Evolutionary conservation across 1,140 invertebrate species (phyloP), one percentile per base, ranked within the genome.

Genomic region (Antheraea pernyi): DNA sequence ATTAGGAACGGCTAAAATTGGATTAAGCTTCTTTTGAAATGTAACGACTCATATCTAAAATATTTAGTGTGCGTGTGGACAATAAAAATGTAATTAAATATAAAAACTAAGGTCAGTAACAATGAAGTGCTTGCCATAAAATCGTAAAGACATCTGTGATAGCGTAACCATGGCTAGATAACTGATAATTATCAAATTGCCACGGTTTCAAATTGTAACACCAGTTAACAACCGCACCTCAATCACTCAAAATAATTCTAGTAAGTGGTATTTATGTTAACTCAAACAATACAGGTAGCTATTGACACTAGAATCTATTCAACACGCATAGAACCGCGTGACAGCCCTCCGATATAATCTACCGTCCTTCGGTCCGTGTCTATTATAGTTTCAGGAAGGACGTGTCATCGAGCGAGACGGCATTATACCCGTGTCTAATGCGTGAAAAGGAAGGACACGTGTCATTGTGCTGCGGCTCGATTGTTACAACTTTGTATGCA

Each of bases 401-500:
- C 73, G 77, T 84, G 80, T 89, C 86, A 84, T 67, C 59, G 75
- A 84, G 79, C 69, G 82, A 84, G 86, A 84, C 80, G 72, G 78
- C 77, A 83, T 86, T 86, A 91, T 89, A 66, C 79, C 75, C 77
- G 63, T 77, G 73, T 85, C 79, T 72, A 10, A 62, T 61, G 83
- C 69, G 75, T 83, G 82, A 88, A 89, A 84, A 78, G 81, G 81
- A 85, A 77, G 74, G 84, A 88, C 84, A 78, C 75, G 72, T 78
- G 80, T 84, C 79, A 79, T 87, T 88, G 82, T 85, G 81, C 83
- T 87, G 79, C 82, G 80, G 66, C 73, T 83, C 83, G 80, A 86
- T 85, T 85, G 85, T 85, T 75, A 67, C 67, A 81, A 82, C 77
- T 88, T 87, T 84, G 84, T 86, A 87, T 87, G 79, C 84, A 80